Conservation (phyloP, 2,113 vertebrate species). For the Ovis canadensis region DNA sequence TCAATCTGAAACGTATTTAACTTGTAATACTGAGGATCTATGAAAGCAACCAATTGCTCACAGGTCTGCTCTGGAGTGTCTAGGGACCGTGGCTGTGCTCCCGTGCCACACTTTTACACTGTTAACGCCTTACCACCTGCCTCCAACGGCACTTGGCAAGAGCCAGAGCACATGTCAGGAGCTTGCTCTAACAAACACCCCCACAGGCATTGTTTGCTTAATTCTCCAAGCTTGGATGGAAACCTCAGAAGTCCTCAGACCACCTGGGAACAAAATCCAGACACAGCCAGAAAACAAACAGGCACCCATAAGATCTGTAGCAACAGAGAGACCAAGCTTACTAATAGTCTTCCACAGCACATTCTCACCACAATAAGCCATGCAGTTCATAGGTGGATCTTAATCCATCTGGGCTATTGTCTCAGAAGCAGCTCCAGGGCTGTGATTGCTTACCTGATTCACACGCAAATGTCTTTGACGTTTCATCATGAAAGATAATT, state of each 20-base stretch:
- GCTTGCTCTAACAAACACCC: conserved; percentile 19
- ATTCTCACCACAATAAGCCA: conserved; percentile 65
- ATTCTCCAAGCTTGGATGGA: conserved; percentile 66
- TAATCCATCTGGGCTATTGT: conserved; percentile 51
- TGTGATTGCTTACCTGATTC: conserved; percentile 92
- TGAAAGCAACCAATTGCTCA: neutral
- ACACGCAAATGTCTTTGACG: conserved; percentile 98
- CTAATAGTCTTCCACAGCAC: neutral
- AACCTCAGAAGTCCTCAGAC: conserved; percentile 68
- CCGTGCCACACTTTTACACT: neutral
- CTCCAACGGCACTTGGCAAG: conserved; percentile 33
- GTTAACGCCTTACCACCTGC: conserved; percentile 33
- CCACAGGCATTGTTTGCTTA: conserved; percentile 54
- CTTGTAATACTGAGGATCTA: neutral
- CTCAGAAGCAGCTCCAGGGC: conserved; percentile 43
- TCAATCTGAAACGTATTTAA: neutral
- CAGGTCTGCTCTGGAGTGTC: neutral
- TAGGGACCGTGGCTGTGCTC: conserved; percentile 24
- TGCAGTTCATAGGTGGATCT: conserved; percentile 26
- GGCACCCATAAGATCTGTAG: conserved; percentile 62
- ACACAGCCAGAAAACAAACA: conserved; percentile 67
- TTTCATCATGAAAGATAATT: conserved; percentile 98
- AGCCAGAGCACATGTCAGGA: neutral
- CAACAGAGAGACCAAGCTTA: conserved; percentile 49
- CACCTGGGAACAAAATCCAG: conserved; percentile 65